These are phyloP conservation scores for Morelia viridis DNA, from an alignment of 2,797 vertebrate genomes.

Conservation along the genomic window DNA sequence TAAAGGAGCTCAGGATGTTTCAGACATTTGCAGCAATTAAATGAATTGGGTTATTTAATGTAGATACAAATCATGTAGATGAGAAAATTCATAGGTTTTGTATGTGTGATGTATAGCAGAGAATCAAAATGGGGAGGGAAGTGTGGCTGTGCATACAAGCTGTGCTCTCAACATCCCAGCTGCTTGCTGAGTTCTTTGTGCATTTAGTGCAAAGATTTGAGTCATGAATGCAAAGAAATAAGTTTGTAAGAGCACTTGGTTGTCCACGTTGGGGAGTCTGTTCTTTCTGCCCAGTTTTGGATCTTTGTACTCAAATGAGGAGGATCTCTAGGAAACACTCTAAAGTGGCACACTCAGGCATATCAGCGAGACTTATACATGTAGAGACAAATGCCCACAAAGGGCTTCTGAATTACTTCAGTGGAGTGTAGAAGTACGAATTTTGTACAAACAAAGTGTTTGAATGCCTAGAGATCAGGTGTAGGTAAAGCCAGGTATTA, in stretches of 20 bases:
- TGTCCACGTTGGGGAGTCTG: not conserved
- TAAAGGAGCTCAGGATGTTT: no score
- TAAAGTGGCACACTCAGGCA: not conserved
- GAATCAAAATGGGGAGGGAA: not conserved
- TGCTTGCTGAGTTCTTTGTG: not conserved
- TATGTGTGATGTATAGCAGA: not conserved
- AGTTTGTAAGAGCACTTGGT: not conserved
- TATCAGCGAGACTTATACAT: not conserved
- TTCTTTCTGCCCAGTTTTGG: not conserved
- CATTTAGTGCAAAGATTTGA: not conserved
- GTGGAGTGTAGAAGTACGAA: not conserved
- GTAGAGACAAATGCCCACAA: not conserved
- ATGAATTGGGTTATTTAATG: not conserved
- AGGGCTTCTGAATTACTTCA: not conserved
- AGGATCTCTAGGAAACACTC: not conserved
- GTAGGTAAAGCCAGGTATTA: not conserved
- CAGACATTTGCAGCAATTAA: not conserved
- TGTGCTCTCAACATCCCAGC: not conserved
- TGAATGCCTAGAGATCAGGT: not conserved
- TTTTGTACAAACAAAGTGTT: not conserved
- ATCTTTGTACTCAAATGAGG: not conserved
- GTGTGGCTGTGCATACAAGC: not conserved
- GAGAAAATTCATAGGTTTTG: not conserved
- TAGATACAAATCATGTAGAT: not conserved
- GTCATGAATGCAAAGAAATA: not conserved